These are phyloP conservation scores for Molorchus minor DNA, from an alignment of 2,888 invertebrate species.

Conservation along the genomic window DNA sequence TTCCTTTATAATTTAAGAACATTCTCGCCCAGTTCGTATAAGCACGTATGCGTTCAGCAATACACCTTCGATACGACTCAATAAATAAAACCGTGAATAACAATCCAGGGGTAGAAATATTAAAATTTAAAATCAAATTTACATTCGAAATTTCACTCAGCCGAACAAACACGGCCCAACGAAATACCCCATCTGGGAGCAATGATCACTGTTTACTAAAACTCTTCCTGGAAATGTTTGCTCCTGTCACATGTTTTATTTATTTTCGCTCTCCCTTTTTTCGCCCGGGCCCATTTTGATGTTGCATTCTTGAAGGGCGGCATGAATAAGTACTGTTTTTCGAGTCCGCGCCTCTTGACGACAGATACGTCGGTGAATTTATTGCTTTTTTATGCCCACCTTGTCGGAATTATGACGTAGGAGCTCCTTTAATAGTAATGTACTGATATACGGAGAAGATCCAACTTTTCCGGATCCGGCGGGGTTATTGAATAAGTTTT, in stretches of 20 bases:
- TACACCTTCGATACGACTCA: neutral
- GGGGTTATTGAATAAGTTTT: constrained; percentile 17
- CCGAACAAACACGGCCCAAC: constrained; percentile 17
- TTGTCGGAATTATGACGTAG: neutral
- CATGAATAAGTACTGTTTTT: constrained; percentile 10
- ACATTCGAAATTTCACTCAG: constrained; percentile 20
- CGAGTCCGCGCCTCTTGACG: constrained; percentile 1
- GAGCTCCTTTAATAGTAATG: constrained; percentile 5
- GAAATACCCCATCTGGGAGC: constrained; percentile 24
- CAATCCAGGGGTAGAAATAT: neutral
- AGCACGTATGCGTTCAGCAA: no score
- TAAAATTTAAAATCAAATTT: constrained; percentile 25
- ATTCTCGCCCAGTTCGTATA: no score
- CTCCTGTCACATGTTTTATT: constrained; percentile 57
- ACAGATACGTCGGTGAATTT: constrained; percentile 17
- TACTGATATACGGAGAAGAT: neutral
- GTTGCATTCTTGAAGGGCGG: constrained; percentile 47
- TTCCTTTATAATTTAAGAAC: no score
- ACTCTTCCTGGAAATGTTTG: constrained; percentile 54
- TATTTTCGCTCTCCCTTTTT: constrained; percentile 51
- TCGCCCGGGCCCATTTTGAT: constrained; percentile 51
- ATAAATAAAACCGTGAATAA: neutral
- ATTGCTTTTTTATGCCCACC: constrained; percentile 22
- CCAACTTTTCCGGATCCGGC: neutral
- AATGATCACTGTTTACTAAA: constrained; percentile 40